These are phyloP conservation scores for Escarpia spicata DNA, from an alignment of 2,888 invertebrate genomes.

Conservation along the genomic window DNA sequence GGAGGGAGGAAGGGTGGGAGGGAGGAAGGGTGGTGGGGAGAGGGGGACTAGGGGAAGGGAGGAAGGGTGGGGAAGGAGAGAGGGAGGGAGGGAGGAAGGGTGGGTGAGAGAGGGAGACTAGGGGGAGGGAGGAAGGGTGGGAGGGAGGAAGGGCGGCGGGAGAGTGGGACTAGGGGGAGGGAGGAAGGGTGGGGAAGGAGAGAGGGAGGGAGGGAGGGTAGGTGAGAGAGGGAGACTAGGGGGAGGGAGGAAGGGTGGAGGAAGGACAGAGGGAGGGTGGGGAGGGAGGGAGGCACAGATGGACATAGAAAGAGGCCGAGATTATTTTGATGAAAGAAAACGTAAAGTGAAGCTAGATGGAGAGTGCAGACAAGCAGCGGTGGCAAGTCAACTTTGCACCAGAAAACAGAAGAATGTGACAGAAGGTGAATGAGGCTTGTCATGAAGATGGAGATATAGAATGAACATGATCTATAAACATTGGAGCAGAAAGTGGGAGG, in stretches of 20 bases:
- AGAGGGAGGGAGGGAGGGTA: not conserved
- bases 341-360: not conserved
- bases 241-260: not conserved
- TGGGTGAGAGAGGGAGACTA: not conserved
- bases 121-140: not conserved
- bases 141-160: not conserved
- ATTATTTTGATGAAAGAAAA: not conserved
- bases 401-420: too few species aligned
- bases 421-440: too few species aligned
- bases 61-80: too few species aligned
- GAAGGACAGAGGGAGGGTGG: not conserved
- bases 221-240: not conserved
- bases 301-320: not conserved
- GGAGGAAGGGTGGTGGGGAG: too few species aligned
- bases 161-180: not conserved
- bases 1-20: too few species aligned
- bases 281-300: not conserved
- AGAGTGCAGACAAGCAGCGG: not conserved
- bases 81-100: not conserved
- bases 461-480: not conserved
- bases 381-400: too few species aligned
- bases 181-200: not conserved
- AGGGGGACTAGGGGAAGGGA: too few species aligned
- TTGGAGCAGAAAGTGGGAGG: not conserved
- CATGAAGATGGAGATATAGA: not conserved